Percentiles rank a stretch among this genome's conserved stretches.
Evolutionary conservation across 2,113 vertebrate genomes (phyloP).

Genomic region (Brachypodius melanocephalos): DNA sequence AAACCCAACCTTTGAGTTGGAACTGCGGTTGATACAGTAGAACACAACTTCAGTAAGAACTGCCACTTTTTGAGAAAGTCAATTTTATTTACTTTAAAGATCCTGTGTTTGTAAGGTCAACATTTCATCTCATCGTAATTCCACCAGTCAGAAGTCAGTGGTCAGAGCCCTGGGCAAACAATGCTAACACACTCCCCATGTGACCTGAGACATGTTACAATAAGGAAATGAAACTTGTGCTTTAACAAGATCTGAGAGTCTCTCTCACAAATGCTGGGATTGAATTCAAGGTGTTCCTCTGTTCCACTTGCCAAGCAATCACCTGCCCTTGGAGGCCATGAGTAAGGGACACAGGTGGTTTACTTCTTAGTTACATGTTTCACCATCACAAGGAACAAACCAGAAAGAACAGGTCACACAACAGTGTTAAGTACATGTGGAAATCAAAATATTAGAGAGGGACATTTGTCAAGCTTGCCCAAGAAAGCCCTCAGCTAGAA

Average conservation of each 20-base stretch:
- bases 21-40: neutral
- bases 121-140: neutral
- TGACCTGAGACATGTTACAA: rapidly evolving
- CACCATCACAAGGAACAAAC: neutral
- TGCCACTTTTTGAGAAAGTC: neutral
- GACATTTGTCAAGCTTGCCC: neutral
- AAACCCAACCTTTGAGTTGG: neutral
- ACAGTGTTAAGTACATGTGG: neutral
- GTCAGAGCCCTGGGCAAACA: neutral
- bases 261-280: rapidly evolving
- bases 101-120: neutral
- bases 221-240: neutral
- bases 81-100: neutral
- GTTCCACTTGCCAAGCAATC: neutral
- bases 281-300: neutral
- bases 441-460: neutral
- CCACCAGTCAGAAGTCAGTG: neutral
- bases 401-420: neutral
- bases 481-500: neutral
- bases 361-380: neutral
- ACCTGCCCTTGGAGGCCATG: neutral
- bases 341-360: neutral
- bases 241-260: neutral
- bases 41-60: neutral
- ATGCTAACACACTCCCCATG: rapidly evolving